Conservation (phyloP, 2,797 vertebrate genomes). For the Danio kyathit region DNA sequence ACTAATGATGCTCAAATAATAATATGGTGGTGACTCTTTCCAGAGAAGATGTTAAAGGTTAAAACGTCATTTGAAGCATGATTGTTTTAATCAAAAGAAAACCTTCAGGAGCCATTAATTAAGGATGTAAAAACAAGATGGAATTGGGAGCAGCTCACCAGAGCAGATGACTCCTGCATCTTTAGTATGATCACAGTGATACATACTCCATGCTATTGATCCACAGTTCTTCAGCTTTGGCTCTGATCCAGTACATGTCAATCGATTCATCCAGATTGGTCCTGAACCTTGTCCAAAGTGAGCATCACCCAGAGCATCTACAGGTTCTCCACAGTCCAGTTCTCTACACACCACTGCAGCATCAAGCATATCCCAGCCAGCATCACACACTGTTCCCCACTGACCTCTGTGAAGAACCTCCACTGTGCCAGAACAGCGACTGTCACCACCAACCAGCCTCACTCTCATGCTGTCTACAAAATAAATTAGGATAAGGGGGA, state of each 20-base stretch:
- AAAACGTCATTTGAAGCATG: too few relatives aligned
- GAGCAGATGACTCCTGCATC: conserved; percentile 27
- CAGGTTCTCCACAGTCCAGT: not conserved
- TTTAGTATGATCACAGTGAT: not conserved
- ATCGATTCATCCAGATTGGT: not conserved
- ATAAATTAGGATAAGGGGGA: too few relatives aligned
- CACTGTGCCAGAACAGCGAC: not conserved
- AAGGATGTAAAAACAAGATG: too few relatives aligned
- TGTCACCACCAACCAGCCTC: not conserved
- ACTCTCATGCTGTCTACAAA: not conserved
- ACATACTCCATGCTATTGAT: not conserved
- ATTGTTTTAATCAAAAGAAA: too few relatives aligned
- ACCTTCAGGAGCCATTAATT: too few relatives aligned
- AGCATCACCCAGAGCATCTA: not conserved
- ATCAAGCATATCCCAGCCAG: not conserved
- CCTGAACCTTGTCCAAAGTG: not conserved
- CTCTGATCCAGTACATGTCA: conserved; percentile 27
- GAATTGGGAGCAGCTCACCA: not conserved
- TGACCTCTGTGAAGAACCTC: conserved; percentile 9
- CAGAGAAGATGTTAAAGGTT: too few relatives aligned
- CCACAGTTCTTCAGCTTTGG: conserved; percentile 11
- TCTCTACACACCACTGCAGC: conserved; percentile 9
- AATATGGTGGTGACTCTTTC: too few relatives aligned
- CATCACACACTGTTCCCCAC: conserved; percentile 2
- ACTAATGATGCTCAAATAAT: too few relatives aligned